Percentiles rank a stretch among this genome's conserved stretches.
These are phyloP conservation scores for Crypturellus tataupa DNA, from an alignment of 2,797 vertebrate genomes.

Conservation along the genomic window DNA sequence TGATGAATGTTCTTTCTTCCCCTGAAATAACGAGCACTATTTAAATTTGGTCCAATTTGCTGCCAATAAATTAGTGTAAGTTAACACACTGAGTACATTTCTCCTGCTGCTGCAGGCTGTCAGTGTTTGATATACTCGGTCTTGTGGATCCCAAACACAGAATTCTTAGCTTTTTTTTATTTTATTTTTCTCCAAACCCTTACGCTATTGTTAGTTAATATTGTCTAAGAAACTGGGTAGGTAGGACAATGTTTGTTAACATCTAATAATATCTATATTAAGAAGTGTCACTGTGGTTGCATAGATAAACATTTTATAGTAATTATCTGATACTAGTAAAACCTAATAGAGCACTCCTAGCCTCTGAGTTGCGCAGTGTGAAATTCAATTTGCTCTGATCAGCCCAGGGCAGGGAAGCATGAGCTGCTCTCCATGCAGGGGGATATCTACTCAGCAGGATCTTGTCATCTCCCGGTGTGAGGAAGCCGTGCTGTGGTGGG, in stretches of 20 bases:
- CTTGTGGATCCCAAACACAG: background rate
- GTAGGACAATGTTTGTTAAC: background rate
- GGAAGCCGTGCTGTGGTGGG: background rate
- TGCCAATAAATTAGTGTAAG: background rate
- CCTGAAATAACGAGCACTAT: background rate
- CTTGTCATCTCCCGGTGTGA: background rate
- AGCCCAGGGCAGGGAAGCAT: background rate
- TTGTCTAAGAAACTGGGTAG: background rate
- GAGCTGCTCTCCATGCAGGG: background rate
- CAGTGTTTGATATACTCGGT: background rate
- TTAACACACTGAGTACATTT: background rate
- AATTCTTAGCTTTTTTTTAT: background rate
- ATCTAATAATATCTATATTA: background rate
- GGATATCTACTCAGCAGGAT: background rate
- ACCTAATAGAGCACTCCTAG: conserved; percentile 38
- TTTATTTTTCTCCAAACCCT: background rate
- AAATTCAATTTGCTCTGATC: conserved; percentile 51
- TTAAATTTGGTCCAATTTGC: background rate
- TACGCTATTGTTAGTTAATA: background rate
- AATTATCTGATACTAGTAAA: conserved; percentile 57
- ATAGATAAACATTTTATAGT: conserved; percentile 47
- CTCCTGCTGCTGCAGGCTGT: background rate
- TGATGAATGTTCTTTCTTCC: background rate
- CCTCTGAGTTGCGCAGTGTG: conserved; percentile 25
- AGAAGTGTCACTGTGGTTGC: background rate